Evolutionary conservation across 2,797 vertebrate species (phyloP), one percentile per base, ranked within the genome.

Genomic region (Synanceia verrucosa): DNA sequence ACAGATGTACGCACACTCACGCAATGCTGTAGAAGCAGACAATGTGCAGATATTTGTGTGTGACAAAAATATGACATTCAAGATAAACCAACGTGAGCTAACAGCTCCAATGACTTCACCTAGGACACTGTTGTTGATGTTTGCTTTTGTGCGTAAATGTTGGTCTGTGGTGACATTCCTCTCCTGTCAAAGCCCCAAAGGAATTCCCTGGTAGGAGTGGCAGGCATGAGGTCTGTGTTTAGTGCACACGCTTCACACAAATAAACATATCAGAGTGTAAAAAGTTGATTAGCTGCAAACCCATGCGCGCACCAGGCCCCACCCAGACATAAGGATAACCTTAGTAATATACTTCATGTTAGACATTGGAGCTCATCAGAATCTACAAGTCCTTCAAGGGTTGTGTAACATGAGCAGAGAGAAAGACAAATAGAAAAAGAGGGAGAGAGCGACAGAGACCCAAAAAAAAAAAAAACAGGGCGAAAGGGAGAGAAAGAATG

Each of bases 371-470:
- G 89, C 82, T 87, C 91, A 88, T 87, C 89, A 87, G 80, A 76
- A 87, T 86, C 85, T 89, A 72, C 73, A 87, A 78, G 87, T 86
- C 87, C 89, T 92, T 91, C 88, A 88, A 91, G 86, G 79, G 76
- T 92, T 92, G 91, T 93, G 94, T 93, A 94, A 95, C 82, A 88
- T 84, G 93, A 94, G 92, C 62, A 63, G 87, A 71, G 87, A 84
- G 79, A 90, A 52, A 79, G 79, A 90, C 68, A 86, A 76, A 87
- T 61, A 84, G 80, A 88, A 79, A 88, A 43, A 67, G 53, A 58
- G 43, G 44, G 70, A 78, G 59, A 79, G 53, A 83, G 46, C 76
- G 72, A 67, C 21, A 58, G 67, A 65, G 33, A 26, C n/a, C 41
- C 53, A 26, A 55, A 59, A 65, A 70, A 65, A 50, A 52, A 62